Evolutionary conservation across 1,140 invertebrate genomes (phyloP), one percentile per base, ranked within the genome.

Genomic region (Zelostemma sp.): DNA sequence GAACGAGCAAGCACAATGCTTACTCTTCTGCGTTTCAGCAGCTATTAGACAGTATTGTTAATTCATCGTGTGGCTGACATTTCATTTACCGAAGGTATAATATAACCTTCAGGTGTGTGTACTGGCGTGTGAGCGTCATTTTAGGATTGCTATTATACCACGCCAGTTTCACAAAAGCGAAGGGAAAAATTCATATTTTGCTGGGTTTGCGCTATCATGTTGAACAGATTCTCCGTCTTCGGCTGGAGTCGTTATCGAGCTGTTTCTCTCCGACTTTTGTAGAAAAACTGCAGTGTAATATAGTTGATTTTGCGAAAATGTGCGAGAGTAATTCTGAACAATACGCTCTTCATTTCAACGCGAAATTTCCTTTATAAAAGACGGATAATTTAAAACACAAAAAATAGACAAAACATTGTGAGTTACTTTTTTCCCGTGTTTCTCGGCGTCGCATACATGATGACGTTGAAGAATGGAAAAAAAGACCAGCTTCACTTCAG

Each of bases 31-130:
- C 58, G 55, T 72, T 72, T 74, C 72, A 80, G 54, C 64, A 75
- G 64, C 70, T 71, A 78, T 80, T 79, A 79, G 79, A 80, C 80
- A 77, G 77, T 79, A 80, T 79, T 81, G 79, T 82, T 82, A 81
- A 80, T 81, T 81, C 73, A 75, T 78, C 71, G 75, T 79, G 79
- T 58, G 66, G 60, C 73, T 81, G 78, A 82, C 78, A 76, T 81
- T 81, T 80, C 77, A 80, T 80, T 82, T 80, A 64, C n/a, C 73
- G 66, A 55, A 25, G 17, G 62, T 48, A 78, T 78, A 81, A 81
- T 79, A 31, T 55, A 18, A 12, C 43, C 41, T 53, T 49, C 19
- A 58, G 38, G 62, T 47, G 17, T 53, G 15, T 19, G 55, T 45
- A 12, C 14, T 35, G 35, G 17, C 11, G 12, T 45, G 40, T 16